Conservation (phyloP, 2,888 invertebrate species). For the Blastobasis adustella region DNA sequence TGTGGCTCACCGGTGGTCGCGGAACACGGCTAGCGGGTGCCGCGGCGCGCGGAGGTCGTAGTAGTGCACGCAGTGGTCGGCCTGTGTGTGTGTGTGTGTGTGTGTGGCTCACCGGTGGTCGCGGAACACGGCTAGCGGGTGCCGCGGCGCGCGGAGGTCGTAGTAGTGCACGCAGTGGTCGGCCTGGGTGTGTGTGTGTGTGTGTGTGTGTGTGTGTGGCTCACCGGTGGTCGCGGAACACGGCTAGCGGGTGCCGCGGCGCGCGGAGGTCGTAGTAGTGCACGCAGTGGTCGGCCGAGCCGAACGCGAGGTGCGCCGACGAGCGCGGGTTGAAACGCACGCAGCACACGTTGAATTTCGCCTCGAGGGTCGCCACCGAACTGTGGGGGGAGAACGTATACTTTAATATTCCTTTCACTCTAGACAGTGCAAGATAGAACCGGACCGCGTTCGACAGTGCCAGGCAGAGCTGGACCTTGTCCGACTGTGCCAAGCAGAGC, state of each 20-base stretch:
- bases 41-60: too few species aligned
- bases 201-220: not conserved
- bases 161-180: not conserved
- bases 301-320: constrained; percentile 92
- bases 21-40: too few species aligned
- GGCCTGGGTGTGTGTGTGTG: not conserved
- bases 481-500: too few species aligned
- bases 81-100: too few species aligned
- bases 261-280: constrained; percentile 95
- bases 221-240: constrained; percentile 63
- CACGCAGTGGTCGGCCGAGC: constrained; percentile 97
- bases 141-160: not conserved
- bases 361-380: constrained; percentile 88
- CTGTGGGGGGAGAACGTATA: too few species aligned
- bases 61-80: too few species aligned
- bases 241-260: constrained; percentile 84
- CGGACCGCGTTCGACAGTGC: too few species aligned
- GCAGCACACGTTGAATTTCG: constrained; percentile 96
- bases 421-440: too few species aligned
- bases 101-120: constrained; percentile 78
- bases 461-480: too few species aligned
- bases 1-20: too few species aligned
- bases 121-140: constrained; percentile 67
- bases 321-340: constrained; percentile 82
- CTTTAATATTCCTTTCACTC: too few species aligned